A percentile compares a stretch with the other conserved stretches of the same genome.
Conservation (phyloP, 2,888 invertebrate species). For the Eurytoma adleriae region DNA sequence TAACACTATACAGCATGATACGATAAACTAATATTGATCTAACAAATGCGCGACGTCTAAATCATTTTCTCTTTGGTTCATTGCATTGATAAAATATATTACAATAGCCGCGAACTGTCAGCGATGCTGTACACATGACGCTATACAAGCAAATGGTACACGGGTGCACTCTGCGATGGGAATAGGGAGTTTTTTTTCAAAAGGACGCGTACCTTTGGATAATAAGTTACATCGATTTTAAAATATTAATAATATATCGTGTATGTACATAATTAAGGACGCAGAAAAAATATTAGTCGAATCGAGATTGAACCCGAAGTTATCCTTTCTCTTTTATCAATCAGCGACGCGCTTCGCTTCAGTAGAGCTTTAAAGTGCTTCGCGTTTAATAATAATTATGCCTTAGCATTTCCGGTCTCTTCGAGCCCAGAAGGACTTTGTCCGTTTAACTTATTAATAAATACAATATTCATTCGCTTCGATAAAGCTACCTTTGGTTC, state of each 20-base stretch:
- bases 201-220: constrained; percentile 21
- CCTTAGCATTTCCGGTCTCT: constrained; percentile 43
- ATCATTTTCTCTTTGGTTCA: constrained; percentile 56
- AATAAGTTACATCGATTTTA: constrained; percentile 28
- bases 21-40: neutral
- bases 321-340: neutral
- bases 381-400: constrained; percentile 8
- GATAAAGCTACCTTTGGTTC: constrained; percentile 68
- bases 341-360: too few relatives aligned
- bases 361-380: too few relatives aligned
- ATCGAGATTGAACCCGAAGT: neutral
- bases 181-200: too few relatives aligned
- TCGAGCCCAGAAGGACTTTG: constrained; percentile 26
- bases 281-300: constrained; percentile 15
- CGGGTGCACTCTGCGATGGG: too few relatives aligned
- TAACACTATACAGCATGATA: constrained; percentile 6
- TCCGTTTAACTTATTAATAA: neutral
- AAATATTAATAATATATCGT: neutral
- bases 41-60: constrained; percentile 11
- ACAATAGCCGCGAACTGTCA: constrained; percentile 34
- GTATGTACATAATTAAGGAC: neutral
- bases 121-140: constrained; percentile 21
- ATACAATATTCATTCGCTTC: neutral
- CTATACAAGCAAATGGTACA: neutral
- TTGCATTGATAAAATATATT: constrained; percentile 47